Evolutionary conservation across 2,797 vertebrate genomes (phyloP), one percentile per base, ranked within the genome.

Genomic region (Pangasius krempfi): DNA sequence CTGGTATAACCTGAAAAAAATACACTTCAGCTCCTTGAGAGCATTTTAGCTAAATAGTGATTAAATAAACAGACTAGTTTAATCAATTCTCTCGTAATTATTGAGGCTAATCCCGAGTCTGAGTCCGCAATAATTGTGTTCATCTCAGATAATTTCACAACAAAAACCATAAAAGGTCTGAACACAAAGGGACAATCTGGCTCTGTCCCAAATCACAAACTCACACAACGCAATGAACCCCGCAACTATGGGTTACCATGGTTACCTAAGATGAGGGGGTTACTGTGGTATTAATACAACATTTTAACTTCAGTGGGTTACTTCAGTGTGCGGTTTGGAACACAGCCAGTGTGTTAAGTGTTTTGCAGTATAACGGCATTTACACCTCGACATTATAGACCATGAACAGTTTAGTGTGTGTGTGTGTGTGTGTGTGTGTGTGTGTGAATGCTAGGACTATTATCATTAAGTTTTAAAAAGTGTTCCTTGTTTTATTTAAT

Each of bases 331-430:
- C 20, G 83, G 83, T 85, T 85, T 85, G 83, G 83, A 72, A 54
- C 64, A 70, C 66, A 27, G 64, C 83, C 83, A 85, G 18, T 37
- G 64, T 37, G 44, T 85, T 85, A 70, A 85, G 66, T 85, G 64
- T 85, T 85, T 84, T 84, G 81, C 60, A 84, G 81, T 84, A 47
- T 85, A 89, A 86, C 54, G 52, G 68, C 60, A 56, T 87, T 76
- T 64, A 88, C 78, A 85, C 50, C 62, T 79, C 73, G 68, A 76
- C 25, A 50, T 73, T 62, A 85, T 83, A 81, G 56, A 82, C 54
- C 84, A 50, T 33, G 83, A 84, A 70, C 64, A 33, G 64, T 70
- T 66, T 27, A 50, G 44, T 66, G 84, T 70, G 54, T 68, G 68
- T 84, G 56, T 64, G 72, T 22, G 37, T 76, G 44, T 52, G 50